phyloP scores from a whole-genome alignment of 2,888 invertebrate species.

The Cantharis flavilabris region DNA sequence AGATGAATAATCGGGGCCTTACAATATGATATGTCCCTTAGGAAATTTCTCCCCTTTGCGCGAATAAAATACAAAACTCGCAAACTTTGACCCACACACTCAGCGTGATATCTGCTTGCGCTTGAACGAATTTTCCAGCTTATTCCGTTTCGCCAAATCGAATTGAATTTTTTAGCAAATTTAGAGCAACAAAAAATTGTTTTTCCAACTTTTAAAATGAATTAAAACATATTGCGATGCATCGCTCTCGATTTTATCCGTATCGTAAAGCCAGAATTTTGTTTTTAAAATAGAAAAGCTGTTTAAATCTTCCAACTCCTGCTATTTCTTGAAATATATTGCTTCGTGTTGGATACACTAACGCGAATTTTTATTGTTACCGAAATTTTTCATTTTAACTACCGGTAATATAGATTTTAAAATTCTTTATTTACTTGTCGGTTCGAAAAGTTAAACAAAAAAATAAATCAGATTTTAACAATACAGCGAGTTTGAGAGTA shows the following conservation, averaged over 20 bases:
- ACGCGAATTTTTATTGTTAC: conserved; percentile 14
- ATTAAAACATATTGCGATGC: neutral
- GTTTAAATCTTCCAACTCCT: conserved; percentile 7
- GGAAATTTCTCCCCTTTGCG: conserved; percentile 13
- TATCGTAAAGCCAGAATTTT: neutral
- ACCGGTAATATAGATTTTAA: conserved; percentile 1
- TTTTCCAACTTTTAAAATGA: conserved; percentile 1
- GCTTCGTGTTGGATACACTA: conserved; percentile 11
- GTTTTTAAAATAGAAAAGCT: conserved; percentile 8
- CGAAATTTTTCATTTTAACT: conserved; percentile 3
- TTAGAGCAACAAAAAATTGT: neutral
- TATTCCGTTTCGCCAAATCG: conserved; percentile 17
- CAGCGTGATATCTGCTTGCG: conserved; percentile 38
- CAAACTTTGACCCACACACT: conserved; percentile 37
- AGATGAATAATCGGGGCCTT: conserved; percentile 15
- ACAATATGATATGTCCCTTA: conserved; percentile 18
- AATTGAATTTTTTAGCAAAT: neutral
- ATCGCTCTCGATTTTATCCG: neutral
- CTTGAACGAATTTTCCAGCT: conserved; percentile 35
- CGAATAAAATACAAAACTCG: conserved; percentile 30
- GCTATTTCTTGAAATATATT: conserved; percentile 8
- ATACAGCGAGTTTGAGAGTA: neutral
- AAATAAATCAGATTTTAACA: conserved; percentile 2
- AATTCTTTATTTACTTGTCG: neutral
- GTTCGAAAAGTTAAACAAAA: neutral